Percentiles rank a stretch among this genome's conserved stretches.
Conservation (phyloP, 2,113 vertebrate genomes). For the Centrocercus urophasianus region DNA sequence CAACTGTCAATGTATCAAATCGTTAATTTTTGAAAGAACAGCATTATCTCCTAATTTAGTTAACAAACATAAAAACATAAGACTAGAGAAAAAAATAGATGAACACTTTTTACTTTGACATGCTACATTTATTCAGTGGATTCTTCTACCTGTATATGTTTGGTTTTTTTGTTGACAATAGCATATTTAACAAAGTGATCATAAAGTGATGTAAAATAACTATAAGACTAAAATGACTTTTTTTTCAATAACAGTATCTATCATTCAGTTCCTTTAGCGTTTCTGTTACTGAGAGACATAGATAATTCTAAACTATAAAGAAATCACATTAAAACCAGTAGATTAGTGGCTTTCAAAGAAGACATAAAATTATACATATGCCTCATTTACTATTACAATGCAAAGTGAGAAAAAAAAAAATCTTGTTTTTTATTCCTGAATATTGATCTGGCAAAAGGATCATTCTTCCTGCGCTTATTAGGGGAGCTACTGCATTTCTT, state of each 20-base stretch:
- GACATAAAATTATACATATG: not conserved
- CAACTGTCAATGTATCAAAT: not conserved
- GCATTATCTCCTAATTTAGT: not conserved
- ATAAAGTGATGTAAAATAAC: not conserved
- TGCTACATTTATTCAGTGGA: not conserved
- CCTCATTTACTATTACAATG: not conserved
- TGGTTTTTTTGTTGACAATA: not conserved
- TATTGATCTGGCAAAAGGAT: not conserved
- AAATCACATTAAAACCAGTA: not conserved
- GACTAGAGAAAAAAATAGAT: not conserved
- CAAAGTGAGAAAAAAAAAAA: fast-evolving
- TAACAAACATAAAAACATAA: not conserved
- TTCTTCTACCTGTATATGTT: not conserved
- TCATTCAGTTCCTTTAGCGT: not conserved
- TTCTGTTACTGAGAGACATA: not conserved
- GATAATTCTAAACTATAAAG: not conserved
- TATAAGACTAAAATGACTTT: not conserved
- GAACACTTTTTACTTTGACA: not conserved
- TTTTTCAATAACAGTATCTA: not conserved
- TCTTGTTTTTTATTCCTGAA: not conserved
- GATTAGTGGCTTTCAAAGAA: not conserved
- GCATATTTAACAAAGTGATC: not conserved
- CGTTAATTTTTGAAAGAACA: not conserved
- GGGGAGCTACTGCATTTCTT: not conserved
- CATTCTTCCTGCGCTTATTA: not conserved